Base-by-base conservation (phyloP, 2,888 invertebrate genomes). In the Mesoligia furuncula region DNA sequence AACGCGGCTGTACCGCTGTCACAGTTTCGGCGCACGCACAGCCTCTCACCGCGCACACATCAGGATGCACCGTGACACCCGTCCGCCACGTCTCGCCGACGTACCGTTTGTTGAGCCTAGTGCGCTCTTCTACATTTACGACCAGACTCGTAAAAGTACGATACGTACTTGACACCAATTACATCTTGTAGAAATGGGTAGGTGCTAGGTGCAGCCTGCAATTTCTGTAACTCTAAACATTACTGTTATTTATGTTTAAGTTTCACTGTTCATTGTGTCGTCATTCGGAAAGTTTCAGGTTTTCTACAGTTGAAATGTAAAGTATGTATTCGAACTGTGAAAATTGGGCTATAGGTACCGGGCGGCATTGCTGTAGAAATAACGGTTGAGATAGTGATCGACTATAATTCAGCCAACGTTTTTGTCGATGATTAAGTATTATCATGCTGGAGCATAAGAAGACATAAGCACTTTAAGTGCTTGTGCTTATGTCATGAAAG, bases 1-100 rank as follows among this genome's bases (percentile, higher is more conserved):
- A 96, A 96, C 93, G 91, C 87, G 88, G 91, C 92, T 92, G 94
- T 93, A 91, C 88, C 89, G 91, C 92, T 93, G 95, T 94, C 94
- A 94, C 95, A 94, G 93, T 93, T 95, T 94, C 93, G 93, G 93
- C 91, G 92, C 93, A 92, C 92, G 92, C 93, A 88, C 94, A 92
- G 91, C 93, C 92, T 91, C 92, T 90, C 87, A 75, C 88, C 81
- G 80, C 85, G 74, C 84, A 68, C 79, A 80, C 74, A 81, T 85
- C 80, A 80, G 79, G 85, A 82, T 81, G 77, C 81, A 85, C 77
- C 80, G 75, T 80, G 81, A 75, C 80, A 86, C 84, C 81, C 79
- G 82, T 80, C 75, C 79, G 73, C 75, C 80, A 82, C 77, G 75
- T 80, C 85, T 85, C 78, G 70, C 67, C 45, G 66, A 73, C 82